Base-by-base conservation (phyloP, 2,888 invertebrate genomes). In the Agonum fuliginosum region DNA sequence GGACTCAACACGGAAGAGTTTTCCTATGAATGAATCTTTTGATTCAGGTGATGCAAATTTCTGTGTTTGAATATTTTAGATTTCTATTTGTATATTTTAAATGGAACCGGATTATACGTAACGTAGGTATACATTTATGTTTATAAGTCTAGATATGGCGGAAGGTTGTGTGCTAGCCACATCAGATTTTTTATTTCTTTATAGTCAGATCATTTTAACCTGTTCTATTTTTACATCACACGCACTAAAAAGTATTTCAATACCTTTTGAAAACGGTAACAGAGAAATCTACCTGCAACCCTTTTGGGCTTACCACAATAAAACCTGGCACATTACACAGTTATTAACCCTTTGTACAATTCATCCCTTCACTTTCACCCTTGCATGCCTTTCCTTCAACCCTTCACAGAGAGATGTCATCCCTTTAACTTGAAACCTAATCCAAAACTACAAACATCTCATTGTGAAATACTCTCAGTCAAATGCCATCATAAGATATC, bases 361-460 rank as follows among this genome's bases (percentile, higher is more conserved):
- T n/a, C 51, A 72, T 54, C 54, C 72, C 43, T 46, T 46, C 70
- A 70, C 41, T 70, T 70, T 70, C 70, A 70, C 70, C 70, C 46
- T 46, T 70, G n/a, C 41, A 70, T n/a, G 20, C 43, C 58, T 10
- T 4, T n/a, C 69, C n/a, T 14, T 27, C 27, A 54, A 54, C 54
- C 54, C 54, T 54, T 54, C 54, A 54, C 54, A 54, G 24, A 12
- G 24, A 27, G 27, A 54, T 54, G n/a, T 27, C 54, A 54, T 10
- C 48, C 3, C 20, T 20, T 20, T 8, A 37, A 2, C 37, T 8
- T 37, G 14, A 17, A 46, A 46, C 17, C 17, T 12, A 8, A 46
- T 46, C 14, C 46, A 4, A 46, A 17, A 46, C 46, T 6, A 17
- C 46, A 46, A 2, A 46, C 14, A 46, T 17, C 46, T 46, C 17